phyloP scores from a whole-genome alignment of 2,888 invertebrate species.

The Drosophila maculinotata region DNA sequence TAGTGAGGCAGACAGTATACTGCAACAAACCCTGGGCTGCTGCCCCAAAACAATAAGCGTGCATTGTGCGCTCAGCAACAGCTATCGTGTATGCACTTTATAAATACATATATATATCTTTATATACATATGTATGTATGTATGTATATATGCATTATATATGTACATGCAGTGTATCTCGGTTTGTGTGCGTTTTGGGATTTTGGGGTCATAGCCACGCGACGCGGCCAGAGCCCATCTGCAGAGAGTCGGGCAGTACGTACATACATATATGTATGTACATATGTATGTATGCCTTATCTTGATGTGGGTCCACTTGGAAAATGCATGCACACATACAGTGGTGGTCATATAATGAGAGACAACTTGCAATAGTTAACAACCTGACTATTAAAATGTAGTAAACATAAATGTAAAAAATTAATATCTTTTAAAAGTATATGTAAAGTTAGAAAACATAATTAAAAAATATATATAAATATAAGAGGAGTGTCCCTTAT shows the following conservation, averaged over 20 bases:
- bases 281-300: constrained; percentile 24
- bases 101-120: constrained; percentile 10
- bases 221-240: constrained; percentile 27
- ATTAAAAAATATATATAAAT: neutral
- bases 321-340: constrained; percentile 22
- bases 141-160: constrained; percentile 10
- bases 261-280: neutral
- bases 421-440: too few species aligned
- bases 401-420: neutral
- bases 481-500: neutral
- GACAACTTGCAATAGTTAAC: too few species aligned
- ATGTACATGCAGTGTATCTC: constrained; percentile 32
- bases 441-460: too few species aligned
- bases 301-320: constrained; percentile 46
- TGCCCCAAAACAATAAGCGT: constrained; percentile 69
- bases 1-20: constrained; percentile 47
- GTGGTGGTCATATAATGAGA: too few species aligned
- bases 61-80: constrained; percentile 67
- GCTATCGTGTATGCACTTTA: constrained; percentile 26
- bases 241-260: constrained; percentile 28
- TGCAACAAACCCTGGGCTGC: constrained; percentile 56
- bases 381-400: too few species aligned
- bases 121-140: constrained; percentile 14
- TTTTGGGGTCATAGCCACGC: constrained; percentile 73
- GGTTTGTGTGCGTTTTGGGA: constrained; percentile 68